A percentile compares a stretch with the other conserved stretches of the same genome.
phyloP scores from a whole-genome alignment of 1,140 invertebrate species.

The Bombus terrestris region DNA sequence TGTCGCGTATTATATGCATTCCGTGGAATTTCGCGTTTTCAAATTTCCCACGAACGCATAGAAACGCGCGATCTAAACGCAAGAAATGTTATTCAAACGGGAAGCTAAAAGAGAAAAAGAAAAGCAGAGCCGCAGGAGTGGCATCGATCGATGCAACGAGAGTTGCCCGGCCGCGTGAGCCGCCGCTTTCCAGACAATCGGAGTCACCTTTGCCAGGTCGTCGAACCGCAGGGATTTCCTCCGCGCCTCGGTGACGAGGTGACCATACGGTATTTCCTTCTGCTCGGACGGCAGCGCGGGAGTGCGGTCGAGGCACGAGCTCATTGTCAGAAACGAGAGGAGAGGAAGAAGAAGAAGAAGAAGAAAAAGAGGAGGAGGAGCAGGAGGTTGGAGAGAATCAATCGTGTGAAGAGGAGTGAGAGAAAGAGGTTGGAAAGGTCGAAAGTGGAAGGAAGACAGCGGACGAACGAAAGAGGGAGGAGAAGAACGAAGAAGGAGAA shows the following conservation, averaged over 20 bases:
- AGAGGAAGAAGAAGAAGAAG: not conserved
- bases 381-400: constrained; percentile 25
- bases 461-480: constrained; percentile 25
- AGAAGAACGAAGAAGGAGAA: constrained; percentile 41
- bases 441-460: no score
- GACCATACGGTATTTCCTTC: constrained; percentile 73
- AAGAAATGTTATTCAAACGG: no score
- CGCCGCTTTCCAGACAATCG: constrained; percentile 48
- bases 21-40: no score
- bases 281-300: constrained; percentile 58
- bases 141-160: constrained; percentile 24
- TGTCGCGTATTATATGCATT: no score
- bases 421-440: no score
- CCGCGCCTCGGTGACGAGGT: constrained; percentile 61
- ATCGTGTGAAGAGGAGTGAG: not conserved
- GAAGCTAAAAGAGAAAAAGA: not conserved
- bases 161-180: not conserved
- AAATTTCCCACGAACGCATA: no score
- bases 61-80: no score
- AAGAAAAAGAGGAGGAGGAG: constrained; percentile 4
- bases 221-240: constrained; percentile 68
- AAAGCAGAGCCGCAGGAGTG: not conserved
- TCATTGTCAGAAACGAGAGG: constrained; percentile 54
- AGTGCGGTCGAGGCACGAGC: constrained; percentile 54
- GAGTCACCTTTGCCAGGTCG: constrained; percentile 57